A percentile compares a stretch with the other conserved stretches of the same genome.
These are phyloP conservation scores for Micronycteris hirsuta DNA, from an alignment of 2,113 vertebrate genomes.

Conservation along the genomic window DNA sequence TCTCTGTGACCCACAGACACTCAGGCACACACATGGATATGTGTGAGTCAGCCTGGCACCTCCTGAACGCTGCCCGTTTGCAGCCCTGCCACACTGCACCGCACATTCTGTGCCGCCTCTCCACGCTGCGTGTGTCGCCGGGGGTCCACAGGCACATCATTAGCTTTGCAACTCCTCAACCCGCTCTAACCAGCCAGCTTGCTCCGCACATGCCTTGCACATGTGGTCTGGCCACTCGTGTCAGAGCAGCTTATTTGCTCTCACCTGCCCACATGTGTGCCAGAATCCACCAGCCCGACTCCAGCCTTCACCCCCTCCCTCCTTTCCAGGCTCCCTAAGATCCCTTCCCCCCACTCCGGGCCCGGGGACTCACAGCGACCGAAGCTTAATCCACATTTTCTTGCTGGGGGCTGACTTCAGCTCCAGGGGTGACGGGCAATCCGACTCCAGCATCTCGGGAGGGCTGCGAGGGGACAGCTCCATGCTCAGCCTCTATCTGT, in stretches of 20 bases:
- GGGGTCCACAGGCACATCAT: background rate
- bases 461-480: slow-evolving; percentile 59
- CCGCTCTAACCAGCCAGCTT: background rate
- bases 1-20: slow-evolving; percentile 5
- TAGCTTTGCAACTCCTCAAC: slow-evolving; percentile 64
- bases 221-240: slow-evolving; percentile 50
- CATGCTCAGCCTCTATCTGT: slow-evolving; percentile 56
- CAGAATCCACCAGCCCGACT: background rate
- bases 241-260: slow-evolving; percentile 40
- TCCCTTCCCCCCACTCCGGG: slow-evolving; percentile 12
- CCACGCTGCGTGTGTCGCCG: slow-evolving; percentile 3
- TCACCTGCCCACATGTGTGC: slow-evolving; percentile 56
- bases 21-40: slow-evolving; percentile 13
- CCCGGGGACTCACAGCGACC: slow-evolving; percentile 79
- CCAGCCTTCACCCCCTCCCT: background rate
- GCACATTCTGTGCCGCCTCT: slow-evolving; percentile 20
- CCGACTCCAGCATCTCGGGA: slow-evolving; percentile 75
- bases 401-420: slow-evolving; percentile 80
- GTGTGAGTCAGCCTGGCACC: slow-evolving; percentile 70
- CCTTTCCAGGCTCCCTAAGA: background rate
- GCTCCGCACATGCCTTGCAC: slow-evolving; percentile 51
- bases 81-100: slow-evolving; percentile 45
- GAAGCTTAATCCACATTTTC: slow-evolving; percentile 84
- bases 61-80: slow-evolving; percentile 25
- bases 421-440: slow-evolving; percentile 80